Base-by-base conservation (phyloP, 2,888 invertebrate genomes). In the Choristoneura rosaceana region DNA sequence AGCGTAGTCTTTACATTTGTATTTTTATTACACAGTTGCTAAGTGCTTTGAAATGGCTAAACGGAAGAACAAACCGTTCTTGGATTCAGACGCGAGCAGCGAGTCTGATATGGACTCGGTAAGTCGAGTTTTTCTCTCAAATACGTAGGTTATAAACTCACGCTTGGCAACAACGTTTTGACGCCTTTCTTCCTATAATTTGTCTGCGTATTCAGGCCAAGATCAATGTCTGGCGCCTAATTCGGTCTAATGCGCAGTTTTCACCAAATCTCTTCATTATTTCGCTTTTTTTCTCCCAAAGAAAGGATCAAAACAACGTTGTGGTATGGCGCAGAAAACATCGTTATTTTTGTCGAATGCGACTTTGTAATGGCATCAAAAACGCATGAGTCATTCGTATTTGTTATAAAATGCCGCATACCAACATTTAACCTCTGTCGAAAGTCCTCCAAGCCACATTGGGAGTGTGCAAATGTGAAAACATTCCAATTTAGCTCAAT, bases 91-190 rank as follows among this genome's bases (percentile, higher is more conserved):
- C 88, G 96, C 96, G 73, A 97, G 97, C 89, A 97, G 97, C 88
- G 96, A 96, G 81, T 97, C 97, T 68, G 98, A 98, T 93, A 94
- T 97, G 84, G 97, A 98, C 90, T 97, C 97, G 82, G 98, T 98
- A 95, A 96, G 96, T 94, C 76, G 79, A 73, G 79, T 81, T 79
- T 79, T 67, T 76, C 70, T 76, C 50, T 75, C 74, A 76, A 83
- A 81, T 81, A 80, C 85, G 81, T 83, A 88, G 84, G 86, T 87
- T 88, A 87, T 82, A 84, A 76, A 80, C 79, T 81, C 73, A 69
- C 73, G 70, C 73, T 79, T 77, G 78, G 73, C 75, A 76, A 76
- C 75, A 84, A 84, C 81, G 82, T 84, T 85, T 84, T 83, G 81
- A 82, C 84, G 83, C 85, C 90, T 91, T 90, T 91, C 89, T 85